A percentile compares a stretch with the other conserved stretches of the same genome.
phyloP scores from a whole-genome alignment of 2,113 vertebrate species.

The Larimichthys polyactis region DNA sequence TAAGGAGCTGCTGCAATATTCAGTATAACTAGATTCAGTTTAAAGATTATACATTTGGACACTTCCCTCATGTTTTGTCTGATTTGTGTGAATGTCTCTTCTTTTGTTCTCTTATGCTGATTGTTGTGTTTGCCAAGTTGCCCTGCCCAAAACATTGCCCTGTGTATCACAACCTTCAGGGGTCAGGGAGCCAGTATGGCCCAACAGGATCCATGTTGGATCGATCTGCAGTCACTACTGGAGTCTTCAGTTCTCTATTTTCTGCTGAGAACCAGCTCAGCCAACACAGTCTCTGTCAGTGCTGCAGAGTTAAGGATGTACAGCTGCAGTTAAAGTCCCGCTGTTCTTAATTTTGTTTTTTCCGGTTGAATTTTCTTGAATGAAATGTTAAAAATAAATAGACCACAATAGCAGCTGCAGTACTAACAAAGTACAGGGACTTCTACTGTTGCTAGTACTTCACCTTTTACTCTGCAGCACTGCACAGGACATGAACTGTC shows the following conservation, averaged over 20 bases:
- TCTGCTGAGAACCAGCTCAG: slow-evolving; percentile 95
- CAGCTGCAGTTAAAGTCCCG: slow-evolving; percentile 6
- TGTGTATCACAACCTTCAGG: slow-evolving; percentile 73
- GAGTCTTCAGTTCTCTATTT: slow-evolving; percentile 73
- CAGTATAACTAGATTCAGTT: not conserved
- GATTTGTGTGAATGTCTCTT: slow-evolving; percentile 44
- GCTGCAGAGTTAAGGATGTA: slow-evolving; percentile 65
- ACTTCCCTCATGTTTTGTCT: slow-evolving; percentile 30
- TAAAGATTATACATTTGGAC: not conserved
- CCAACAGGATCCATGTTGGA: slow-evolving; percentile 88
- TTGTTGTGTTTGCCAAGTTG: slow-evolving; percentile 57
- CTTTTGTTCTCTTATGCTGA: slow-evolving; percentile 36
- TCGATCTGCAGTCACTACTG: slow-evolving; percentile 89
- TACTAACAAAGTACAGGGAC: not conserved
- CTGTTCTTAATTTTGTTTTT: not conserved
- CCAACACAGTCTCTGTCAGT: slow-evolving; percentile 66
- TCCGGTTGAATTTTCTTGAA: slow-evolving; percentile 12
- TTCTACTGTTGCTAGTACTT: slow-evolving; percentile 24
- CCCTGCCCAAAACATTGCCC: slow-evolving; percentile 71
- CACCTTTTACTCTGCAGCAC: slow-evolving; percentile 73
- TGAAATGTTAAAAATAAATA: slow-evolving; percentile 19
- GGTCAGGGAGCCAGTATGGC: slow-evolving; percentile 88
- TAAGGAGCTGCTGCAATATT: not conserved
- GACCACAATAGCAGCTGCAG: slow-evolving; percentile 23
- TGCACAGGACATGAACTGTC: slow-evolving; percentile 67